phyloP scores from a whole-genome alignment of 2,888 invertebrate genomes.

The Cordilura impudica region DNA sequence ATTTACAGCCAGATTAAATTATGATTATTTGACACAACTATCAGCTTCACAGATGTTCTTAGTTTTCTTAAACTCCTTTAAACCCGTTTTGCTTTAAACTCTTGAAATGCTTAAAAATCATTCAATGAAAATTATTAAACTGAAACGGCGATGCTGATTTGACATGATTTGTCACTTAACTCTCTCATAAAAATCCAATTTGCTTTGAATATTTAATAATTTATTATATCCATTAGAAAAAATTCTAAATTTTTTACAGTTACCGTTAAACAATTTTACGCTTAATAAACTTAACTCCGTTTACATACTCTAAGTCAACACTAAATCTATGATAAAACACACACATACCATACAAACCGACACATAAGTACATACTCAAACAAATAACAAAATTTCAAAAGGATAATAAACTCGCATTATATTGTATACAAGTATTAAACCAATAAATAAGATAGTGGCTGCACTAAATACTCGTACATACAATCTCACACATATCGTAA shows the following conservation, averaged over 20 bases:
- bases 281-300: slow-evolving; percentile 54
- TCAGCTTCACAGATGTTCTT: too few species aligned
- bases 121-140: too few species aligned
- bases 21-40: too few species aligned
- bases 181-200: too few species aligned
- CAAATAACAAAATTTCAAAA: slow-evolving; percentile 24
- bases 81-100: too few species aligned
- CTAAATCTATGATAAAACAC: slow-evolving; percentile 28
- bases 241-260: not conserved
- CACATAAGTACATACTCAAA: too few species aligned
- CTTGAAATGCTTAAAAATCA: too few species aligned
- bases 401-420: slow-evolving; percentile 14
- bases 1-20: not conserved
- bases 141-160: too few species aligned
- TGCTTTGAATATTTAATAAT: too few species aligned
- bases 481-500: not conserved
- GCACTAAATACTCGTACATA: not conserved
- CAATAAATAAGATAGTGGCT: slow-evolving; percentile 47
- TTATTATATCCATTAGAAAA: too few species aligned
- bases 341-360: not conserved
- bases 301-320: slow-evolving; percentile 37
- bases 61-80: too few species aligned
- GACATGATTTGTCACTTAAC: too few species aligned
- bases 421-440: slow-evolving; percentile 47
- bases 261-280: slow-evolving; percentile 58